Evolutionary conservation across 2,888 invertebrate species (phyloP).

Genomic region (Temnothorax ravouxi): DNA sequence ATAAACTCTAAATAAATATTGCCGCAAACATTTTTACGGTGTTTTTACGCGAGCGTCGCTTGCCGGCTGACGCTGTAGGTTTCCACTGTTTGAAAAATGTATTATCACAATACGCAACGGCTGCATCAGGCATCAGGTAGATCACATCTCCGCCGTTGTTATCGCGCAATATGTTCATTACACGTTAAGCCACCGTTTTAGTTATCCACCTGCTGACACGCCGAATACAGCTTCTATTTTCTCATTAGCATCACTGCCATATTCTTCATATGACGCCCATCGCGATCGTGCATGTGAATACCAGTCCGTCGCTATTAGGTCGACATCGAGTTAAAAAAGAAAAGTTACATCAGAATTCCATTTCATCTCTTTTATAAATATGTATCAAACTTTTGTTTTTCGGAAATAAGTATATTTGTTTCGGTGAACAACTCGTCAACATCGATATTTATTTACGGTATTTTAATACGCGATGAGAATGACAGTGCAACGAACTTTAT

Average conservation of each 20-base stretch:
- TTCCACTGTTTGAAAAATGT: slow-evolving; percentile 48
- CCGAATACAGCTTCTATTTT: slow-evolving; percentile 64
- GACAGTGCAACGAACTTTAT: slow-evolving; percentile 12
- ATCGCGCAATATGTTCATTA: slow-evolving; percentile 70
- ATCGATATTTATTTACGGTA: not conserved
- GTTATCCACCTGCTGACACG: slow-evolving; percentile 65
- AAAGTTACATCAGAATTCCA: not conserved
- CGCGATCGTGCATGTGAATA: not conserved
- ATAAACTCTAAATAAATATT: not conserved
- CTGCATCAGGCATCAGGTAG: slow-evolving; percentile 54
- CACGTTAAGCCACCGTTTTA: slow-evolving; percentile 68
- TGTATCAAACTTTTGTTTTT: not conserved
- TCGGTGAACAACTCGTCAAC: not conserved
- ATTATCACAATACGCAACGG: slow-evolving; percentile 65
- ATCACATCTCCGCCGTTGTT: slow-evolving; percentile 67
- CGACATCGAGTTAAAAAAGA: slow-evolving; percentile 3
- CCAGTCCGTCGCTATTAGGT: not conserved
- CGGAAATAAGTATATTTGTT: not conserved
- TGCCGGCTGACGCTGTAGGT: not conserved
- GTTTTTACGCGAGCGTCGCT: not conserved
- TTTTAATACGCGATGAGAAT: not conserved
- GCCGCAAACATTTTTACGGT: not conserved
- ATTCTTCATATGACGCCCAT: slow-evolving; percentile 40
- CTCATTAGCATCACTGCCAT: slow-evolving; percentile 63
- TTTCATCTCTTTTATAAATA: not conserved